Conservation (phyloP, 1,140 invertebrate genomes). For the Maconellicoccus hirsutus region DNA sequence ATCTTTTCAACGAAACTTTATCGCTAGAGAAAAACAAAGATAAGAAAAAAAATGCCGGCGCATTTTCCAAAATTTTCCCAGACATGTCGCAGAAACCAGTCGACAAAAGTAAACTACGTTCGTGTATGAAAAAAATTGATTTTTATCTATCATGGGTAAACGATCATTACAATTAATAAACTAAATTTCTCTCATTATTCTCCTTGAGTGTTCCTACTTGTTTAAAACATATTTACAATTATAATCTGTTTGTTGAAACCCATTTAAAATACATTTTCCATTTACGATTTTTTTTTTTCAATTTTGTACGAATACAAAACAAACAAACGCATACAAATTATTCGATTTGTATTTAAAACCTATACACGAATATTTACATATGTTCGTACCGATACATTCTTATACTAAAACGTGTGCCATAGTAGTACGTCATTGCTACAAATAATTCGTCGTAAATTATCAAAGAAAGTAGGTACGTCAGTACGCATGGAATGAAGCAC, state of each 20-base stretch:
- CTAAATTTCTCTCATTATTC: too few species aligned
- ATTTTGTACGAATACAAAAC: too few species aligned
- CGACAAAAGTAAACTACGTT: conserved; percentile 43
- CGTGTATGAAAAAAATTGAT: conserved; percentile 51
- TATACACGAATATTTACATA: background rate
- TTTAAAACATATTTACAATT: too few species aligned
- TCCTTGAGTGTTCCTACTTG: too few species aligned
- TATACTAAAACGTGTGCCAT: background rate
- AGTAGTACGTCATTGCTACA: background rate
- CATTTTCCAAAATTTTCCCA: conserved; percentile 44
- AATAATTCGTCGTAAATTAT: background rate
- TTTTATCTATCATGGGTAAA: conserved; percentile 49
- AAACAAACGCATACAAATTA: background rate
- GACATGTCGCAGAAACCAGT: conserved; percentile 38
- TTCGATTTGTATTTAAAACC: background rate
- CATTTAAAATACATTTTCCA: too few species aligned
- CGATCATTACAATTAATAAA: background rate
- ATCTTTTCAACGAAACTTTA: background rate
- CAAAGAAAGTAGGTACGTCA: background rate
- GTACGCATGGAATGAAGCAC: background rate
- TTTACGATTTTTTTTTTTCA: too few species aligned
- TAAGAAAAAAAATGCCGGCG: conserved; percentile 32
- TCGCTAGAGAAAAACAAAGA: background rate
- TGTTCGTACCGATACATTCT: background rate
- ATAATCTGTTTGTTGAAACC: too few species aligned